Evolutionary conservation across 2,113 vertebrate genomes (phyloP).

Genomic region (Zapus hudsonius): DNA sequence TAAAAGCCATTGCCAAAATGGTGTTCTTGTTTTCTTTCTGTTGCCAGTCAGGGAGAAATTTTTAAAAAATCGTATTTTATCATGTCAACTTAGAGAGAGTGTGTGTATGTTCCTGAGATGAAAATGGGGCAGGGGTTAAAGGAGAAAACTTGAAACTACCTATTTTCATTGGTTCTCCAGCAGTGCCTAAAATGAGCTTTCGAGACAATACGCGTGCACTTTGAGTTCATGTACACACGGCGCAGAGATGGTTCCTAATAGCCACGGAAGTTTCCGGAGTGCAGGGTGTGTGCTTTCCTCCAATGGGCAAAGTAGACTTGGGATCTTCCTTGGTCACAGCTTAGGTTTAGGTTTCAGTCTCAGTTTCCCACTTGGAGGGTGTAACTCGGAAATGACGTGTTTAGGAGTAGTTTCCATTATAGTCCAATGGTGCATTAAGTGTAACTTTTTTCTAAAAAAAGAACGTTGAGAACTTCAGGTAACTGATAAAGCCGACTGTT

Average conservation of each 20-base stretch:
- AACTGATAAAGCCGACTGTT: constrained; percentile 33
- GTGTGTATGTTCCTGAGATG: constrained; percentile 53
- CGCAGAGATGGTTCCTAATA: constrained; percentile 49
- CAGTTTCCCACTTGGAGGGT: constrained; percentile 35
- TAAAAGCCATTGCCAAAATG: constrained; percentile 74
- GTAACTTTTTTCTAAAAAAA: constrained; percentile 52
- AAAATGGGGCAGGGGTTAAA: constrained; percentile 74
- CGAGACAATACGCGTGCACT: constrained; percentile 69
- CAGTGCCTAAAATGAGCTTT: constrained; percentile 65
- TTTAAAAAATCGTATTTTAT: constrained; percentile 60
- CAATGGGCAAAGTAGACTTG: constrained; percentile 6
- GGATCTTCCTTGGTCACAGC: constrained; percentile 57
- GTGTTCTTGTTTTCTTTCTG: constrained; percentile 65
- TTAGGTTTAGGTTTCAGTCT: constrained; percentile 29
- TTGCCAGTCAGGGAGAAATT: constrained; percentile 62
- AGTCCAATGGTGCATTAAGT: constrained; percentile 49
- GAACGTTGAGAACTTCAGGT: constrained; percentile 53
- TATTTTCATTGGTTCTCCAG: constrained; percentile 72
- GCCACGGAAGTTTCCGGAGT: not conserved
- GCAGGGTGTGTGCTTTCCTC: not conserved
- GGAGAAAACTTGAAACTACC: constrained; percentile 70
- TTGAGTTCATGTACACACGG: constrained; percentile 67
- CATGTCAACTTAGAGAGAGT: constrained; percentile 50
- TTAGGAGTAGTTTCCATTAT: constrained; percentile 56
- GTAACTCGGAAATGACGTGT: constrained; percentile 7